These are phyloP conservation scores for Pelodiscus sinensis DNA, from an alignment of 2,113 vertebrate genomes.

Conservation along the genomic window DNA sequence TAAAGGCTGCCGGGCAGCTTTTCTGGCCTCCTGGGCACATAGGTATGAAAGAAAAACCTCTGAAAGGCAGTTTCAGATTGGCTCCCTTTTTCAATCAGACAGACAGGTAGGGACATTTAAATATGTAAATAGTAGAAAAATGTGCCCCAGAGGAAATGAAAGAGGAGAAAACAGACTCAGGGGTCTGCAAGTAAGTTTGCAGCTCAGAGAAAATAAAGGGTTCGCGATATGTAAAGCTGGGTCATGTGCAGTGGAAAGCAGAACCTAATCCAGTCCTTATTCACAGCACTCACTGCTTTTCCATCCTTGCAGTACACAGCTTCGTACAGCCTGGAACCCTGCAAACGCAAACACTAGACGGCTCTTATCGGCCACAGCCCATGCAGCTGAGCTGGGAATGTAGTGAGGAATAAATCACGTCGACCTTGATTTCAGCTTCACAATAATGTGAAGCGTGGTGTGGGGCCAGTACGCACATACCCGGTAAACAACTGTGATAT, in stretches of 20 bases:
- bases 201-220: neutral
- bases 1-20: slow-evolving; percentile 59
- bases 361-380: no score
- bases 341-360: no score
- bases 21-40: slow-evolving; percentile 47
- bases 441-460: no score
- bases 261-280: neutral
- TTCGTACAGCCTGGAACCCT: no score
- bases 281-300: neutral
- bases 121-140: neutral
- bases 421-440: no score
- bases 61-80: neutral
- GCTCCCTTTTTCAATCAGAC: slow-evolving; percentile 45
- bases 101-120: slow-evolving; percentile 13
- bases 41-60: slow-evolving; percentile 30
- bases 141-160: slow-evolving; percentile 31
- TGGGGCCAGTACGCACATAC: no score
- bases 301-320: no score
- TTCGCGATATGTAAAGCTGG: neutral
- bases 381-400: no score
- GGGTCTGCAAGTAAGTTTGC: neutral
- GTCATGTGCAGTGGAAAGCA: neutral
- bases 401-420: no score
- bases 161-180: slow-evolving; percentile 11
- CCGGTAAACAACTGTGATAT: no score